Percentiles rank a stretch among this genome's conserved stretches.
These are phyloP conservation scores for Ptilodon capucinus DNA, from an alignment of 2,888 invertebrate genomes.

Conservation along the genomic window DNA sequence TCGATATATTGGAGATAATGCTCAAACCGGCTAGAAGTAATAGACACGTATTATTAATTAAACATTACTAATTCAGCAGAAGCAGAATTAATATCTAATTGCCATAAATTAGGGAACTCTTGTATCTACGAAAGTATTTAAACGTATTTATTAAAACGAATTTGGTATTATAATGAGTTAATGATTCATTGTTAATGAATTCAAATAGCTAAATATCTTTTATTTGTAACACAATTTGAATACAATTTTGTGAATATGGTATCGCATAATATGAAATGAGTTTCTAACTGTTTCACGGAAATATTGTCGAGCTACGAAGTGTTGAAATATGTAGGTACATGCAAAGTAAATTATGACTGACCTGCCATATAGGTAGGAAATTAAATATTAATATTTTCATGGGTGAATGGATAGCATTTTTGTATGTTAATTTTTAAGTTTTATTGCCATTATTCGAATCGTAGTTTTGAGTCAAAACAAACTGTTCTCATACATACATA, in stretches of 20 bases:
- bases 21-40: background rate
- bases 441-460: conserved; percentile 8
- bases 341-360: conserved; percentile 19
- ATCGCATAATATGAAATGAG: conserved; percentile 7
- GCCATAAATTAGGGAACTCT: conserved; percentile 21
- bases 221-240: conserved; percentile 21
- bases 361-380: conserved; percentile 8
- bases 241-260: conserved; percentile 13
- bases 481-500: conserved; percentile 4
- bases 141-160: conserved; percentile 12
- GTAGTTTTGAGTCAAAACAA: conserved; percentile 17
- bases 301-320: conserved; percentile 22
- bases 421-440: conserved; percentile 6
- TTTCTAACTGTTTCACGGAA: conserved; percentile 3
- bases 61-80: conserved; percentile 15
- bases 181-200: conserved; percentile 30
- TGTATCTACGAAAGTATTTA: conserved; percentile 20
- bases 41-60: conserved; percentile 3
- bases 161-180: conserved; percentile 22
- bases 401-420: conserved; percentile 6
- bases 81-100: conserved; percentile 27
- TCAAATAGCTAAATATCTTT: conserved; percentile 19
- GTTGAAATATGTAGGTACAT: conserved; percentile 31
- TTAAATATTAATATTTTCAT: conserved; percentile 14
- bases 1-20: background rate